Base-by-base conservation (phyloP, 2,888 invertebrate genomes). In the Troides aeacus region DNA sequence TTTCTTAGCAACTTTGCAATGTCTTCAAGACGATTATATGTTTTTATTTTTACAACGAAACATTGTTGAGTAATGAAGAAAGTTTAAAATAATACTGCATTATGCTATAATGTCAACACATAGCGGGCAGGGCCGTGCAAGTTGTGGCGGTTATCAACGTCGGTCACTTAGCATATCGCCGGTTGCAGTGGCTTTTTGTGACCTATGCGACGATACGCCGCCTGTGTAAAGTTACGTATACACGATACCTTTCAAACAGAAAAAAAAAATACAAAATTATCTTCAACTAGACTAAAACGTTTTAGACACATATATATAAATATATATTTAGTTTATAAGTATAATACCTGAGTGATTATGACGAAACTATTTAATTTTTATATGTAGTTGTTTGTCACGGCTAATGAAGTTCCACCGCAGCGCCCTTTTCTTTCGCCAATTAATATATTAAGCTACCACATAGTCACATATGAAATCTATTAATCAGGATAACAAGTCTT, bases 81-180 rank as follows among this genome's bases (percentile, higher is more conserved):
- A 64, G 30, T 66, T 64, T 36, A 56, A 56, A 64, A 64, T 39
- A 67, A 63, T 66, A 64, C 70, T 24, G 66, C 66, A 70, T 60
- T 66, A 67, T 66, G 59, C 66, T 50, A 61, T 64, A 68, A 66
- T 64, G 68, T 68, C 66, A 70, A 68, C 71, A 70, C 66, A 64
- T 39, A 23, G 61, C 58, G 58, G 64, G 62, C 58, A 64, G 56
- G 66, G 57, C 56, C 70, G 70, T 64, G 66, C 66, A 63, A 67
- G 78, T 85, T 87, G 86, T 87, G 89, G 84, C 84, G 79, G 85
- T 84, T 91, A 91, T 92, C 91, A 88, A 81, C 84, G 77, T 75
- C 74, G 84, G 84, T 83, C 86, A 88, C 90, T 92, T 91, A 91
- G 90, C 91, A 91, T 90, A 92, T 91, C 90, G 85, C 79, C 75